phyloP scores from a whole-genome alignment of 2,888 invertebrate species.

The Holacanthella duospinosa region DNA sequence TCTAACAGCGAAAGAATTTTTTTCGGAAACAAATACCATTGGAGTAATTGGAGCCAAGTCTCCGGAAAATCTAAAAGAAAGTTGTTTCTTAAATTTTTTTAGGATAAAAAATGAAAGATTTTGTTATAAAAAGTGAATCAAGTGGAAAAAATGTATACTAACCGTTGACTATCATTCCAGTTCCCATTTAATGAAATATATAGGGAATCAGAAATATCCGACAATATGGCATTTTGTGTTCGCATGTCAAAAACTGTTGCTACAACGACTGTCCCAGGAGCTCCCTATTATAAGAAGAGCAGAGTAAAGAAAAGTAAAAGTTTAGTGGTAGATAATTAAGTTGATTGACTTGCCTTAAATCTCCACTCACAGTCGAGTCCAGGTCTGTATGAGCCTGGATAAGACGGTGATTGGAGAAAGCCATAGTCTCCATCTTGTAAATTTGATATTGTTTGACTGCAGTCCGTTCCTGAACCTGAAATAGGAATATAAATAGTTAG shows the following conservation, averaged over 20 bases:
- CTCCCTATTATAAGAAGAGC: constrained; percentile 12
- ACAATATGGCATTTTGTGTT: neutral
- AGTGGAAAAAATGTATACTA: too few relatives aligned
- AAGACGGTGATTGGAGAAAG: neutral
- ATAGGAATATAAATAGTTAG: too few relatives aligned
- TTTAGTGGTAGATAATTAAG: too few relatives aligned
- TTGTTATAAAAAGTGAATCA: too few relatives aligned
- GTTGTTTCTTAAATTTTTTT: too few relatives aligned
- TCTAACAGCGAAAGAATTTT: neutral
- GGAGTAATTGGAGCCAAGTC: constrained; percentile 9
- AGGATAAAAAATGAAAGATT: neutral
- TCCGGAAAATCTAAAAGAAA: constrained; percentile 7
- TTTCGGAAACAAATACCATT: constrained; percentile 4
- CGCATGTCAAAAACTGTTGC: constrained; percentile 10
- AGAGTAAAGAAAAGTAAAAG: neutral
- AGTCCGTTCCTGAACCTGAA: neutral
- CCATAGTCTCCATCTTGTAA: neutral
- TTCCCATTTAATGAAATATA: constrained; percentile 8
- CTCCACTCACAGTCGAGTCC: neutral
- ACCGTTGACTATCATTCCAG: constrained; percentile 11
- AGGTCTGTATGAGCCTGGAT: neutral
- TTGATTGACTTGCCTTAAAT: neutral
- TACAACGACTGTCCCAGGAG: neutral
- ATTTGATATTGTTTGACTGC: neutral
- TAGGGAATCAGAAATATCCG: constrained; percentile 7